These are phyloP conservation scores for Poeciliopsis occidentalis DNA, from an alignment of 2,113 vertebrate species.

Conservation along the genomic window DNA sequence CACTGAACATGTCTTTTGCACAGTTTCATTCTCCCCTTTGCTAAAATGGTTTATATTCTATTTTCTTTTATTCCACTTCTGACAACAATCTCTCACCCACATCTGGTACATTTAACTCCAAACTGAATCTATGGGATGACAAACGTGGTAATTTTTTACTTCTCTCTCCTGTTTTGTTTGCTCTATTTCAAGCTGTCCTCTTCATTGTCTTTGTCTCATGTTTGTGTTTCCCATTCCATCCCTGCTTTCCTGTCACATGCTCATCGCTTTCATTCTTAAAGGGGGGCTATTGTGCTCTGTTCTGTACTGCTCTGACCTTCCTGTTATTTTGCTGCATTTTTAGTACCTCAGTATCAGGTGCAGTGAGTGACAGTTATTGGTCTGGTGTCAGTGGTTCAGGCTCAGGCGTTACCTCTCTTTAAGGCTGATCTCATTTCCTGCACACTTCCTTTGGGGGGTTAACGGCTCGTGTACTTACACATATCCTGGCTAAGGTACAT, in stretches of 20 bases:
- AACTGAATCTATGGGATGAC: constrained; percentile 3
- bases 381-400: constrained; percentile 72
- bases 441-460: constrained; percentile 75
- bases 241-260: constrained; percentile 1
- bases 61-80: constrained; percentile 7
- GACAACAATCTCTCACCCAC: constrained; percentile 8
- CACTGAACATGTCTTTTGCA: constrained; percentile 13
- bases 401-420: constrained; percentile 71
- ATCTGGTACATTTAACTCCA: constrained; percentile 28
- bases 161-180: constrained; percentile 13
- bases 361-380: constrained; percentile 78
- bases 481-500: constrained; percentile 57
- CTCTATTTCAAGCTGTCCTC: constrained; percentile 9
- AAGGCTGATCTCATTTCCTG: constrained; percentile 78
- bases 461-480: constrained; percentile 64
- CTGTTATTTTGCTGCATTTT: constrained; percentile 57
- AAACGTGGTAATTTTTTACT: constrained; percentile 4
- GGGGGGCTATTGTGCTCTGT: constrained; percentile 11
- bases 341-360: constrained; percentile 64
- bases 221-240: constrained; percentile 5
- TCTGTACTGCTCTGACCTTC: constrained; percentile 43
- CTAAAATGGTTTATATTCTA: constrained; percentile 3
- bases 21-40: constrained; percentile 7
- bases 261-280: constrained; percentile 4
- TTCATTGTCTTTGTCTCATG: background rate